phyloP scores from a whole-genome alignment of 2,113 vertebrate genomes.

The Thunnus maccoyii region DNA sequence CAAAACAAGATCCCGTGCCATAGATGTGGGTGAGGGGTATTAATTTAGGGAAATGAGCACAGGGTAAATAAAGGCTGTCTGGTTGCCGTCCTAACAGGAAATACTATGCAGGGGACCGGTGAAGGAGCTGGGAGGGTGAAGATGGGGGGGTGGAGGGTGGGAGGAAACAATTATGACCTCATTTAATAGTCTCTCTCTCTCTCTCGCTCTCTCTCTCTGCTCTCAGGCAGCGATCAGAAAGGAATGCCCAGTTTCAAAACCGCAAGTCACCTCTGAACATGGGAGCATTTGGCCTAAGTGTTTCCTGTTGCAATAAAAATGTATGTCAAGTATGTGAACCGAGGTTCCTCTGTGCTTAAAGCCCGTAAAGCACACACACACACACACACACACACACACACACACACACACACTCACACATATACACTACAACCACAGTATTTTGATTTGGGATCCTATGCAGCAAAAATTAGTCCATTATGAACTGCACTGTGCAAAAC shows the following conservation, averaged over 20 bases:
- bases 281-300: slow-evolving; percentile 80
- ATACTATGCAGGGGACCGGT: slow-evolving; percentile 78
- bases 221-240: slow-evolving; percentile 74
- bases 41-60: slow-evolving; percentile 82
- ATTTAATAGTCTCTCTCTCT: slow-evolving; percentile 78
- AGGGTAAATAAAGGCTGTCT: slow-evolving; percentile 81
- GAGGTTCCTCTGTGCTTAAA: slow-evolving; percentile 60
- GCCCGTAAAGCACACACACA: slow-evolving; percentile 38
- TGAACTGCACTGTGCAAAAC: slow-evolving; percentile 17
- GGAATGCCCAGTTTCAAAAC: slow-evolving; percentile 78
- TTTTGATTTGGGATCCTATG: slow-evolving; percentile 54
- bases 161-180: slow-evolving; percentile 82
- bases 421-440: slow-evolving; percentile 6
- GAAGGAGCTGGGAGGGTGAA: slow-evolving; percentile 49
- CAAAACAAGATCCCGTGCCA: slow-evolving; percentile 71
- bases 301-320: slow-evolving; percentile 84
- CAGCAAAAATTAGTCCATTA: slow-evolving; percentile 52
- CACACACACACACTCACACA: slow-evolving; percentile 7
- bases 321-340: slow-evolving; percentile 80
- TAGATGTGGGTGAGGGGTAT: slow-evolving; percentile 79
- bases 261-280: slow-evolving; percentile 81
- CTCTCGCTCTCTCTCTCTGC: slow-evolving; percentile 48
- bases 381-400: slow-evolving; percentile 16
- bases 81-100: slow-evolving; percentile 84
- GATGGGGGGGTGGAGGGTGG: slow-evolving; percentile 41